A percentile compares a stretch with the other conserved stretches of the same genome.
phyloP scores from a whole-genome alignment of 2,888 invertebrate species.

The Sphaeridia pumilis region DNA sequence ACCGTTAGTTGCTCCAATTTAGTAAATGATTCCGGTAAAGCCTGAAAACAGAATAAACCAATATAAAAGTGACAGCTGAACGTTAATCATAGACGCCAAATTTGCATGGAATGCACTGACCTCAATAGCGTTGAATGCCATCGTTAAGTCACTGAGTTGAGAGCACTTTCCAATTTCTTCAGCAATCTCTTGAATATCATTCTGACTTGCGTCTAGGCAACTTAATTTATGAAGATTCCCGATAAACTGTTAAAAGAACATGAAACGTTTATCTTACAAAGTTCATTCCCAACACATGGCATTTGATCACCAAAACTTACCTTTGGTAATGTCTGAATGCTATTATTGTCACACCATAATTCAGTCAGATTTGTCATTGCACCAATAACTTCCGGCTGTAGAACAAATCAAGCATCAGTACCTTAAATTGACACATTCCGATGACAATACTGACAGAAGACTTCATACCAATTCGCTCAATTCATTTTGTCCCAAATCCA shows the following conservation, averaged over 20 bases:
- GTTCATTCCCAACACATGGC: too few species aligned
- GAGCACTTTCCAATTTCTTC: slow-evolving; percentile 71
- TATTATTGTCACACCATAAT: slow-evolving; percentile 68
- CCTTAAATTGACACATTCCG: not conserved
- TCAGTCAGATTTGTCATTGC: slow-evolving; percentile 55
- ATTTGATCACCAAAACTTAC: too few species aligned
- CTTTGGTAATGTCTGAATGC: slow-evolving; percentile 52
- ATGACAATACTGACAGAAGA: too few species aligned
- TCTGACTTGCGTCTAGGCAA: slow-evolving; percentile 70
- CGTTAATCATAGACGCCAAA: too few species aligned
- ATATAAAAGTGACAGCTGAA: too few species aligned
- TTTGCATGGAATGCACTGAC: slow-evolving; percentile 36
- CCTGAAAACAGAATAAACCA: too few species aligned
- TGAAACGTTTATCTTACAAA: too few species aligned
- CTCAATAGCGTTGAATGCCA: slow-evolving; percentile 65
- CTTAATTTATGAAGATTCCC: slow-evolving; percentile 57
- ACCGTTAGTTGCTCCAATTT: slow-evolving; percentile 67
- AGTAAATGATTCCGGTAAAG: slow-evolving; percentile 63
- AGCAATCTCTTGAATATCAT: slow-evolving; percentile 64
- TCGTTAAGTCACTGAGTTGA: slow-evolving; percentile 60
- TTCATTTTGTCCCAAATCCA: slow-evolving; percentile 86
- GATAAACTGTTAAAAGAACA: slow-evolving; percentile 44
- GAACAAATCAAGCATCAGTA: too few species aligned
- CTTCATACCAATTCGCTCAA: slow-evolving; percentile 68
- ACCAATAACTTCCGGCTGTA: slow-evolving; percentile 63